Conservation (phyloP, 2,113 vertebrate species). For the Colinus virginianus region DNA sequence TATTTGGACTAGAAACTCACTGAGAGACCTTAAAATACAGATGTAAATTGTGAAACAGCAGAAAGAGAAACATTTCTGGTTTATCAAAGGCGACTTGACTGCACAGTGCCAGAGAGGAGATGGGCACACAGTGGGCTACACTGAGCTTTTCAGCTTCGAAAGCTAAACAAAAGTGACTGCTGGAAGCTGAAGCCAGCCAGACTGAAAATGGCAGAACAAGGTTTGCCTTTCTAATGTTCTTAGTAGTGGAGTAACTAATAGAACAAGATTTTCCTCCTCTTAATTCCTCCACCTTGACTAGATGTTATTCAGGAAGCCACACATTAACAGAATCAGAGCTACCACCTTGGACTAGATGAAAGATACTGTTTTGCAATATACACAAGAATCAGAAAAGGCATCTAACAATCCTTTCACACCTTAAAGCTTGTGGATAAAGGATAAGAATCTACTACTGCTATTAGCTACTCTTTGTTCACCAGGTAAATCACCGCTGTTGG, state of each 20-base stretch:
- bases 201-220: neutral
- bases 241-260: neutral
- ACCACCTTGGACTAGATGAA: neutral
- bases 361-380: neutral
- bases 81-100: neutral
- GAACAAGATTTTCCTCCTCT: neutral
- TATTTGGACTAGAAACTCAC: neutral
- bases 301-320: neutral
- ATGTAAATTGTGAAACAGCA: neutral
- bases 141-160: neutral
- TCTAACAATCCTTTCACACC: neutral
- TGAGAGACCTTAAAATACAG: neutral
- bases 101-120: neutral
- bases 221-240: neutral
- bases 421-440: neutral
- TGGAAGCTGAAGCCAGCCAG: neutral
- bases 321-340: neutral
- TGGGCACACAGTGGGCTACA: accelerated
- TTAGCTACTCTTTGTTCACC: neutral
- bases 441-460: neutral
- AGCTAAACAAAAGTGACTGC: neutral
- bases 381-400: neutral
- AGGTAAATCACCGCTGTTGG: neutral
- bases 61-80: neutral
- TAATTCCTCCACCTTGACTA: neutral